These are phyloP conservation scores for Symphodus melops DNA, from an alignment of 2,113 vertebrate species.

Conservation along the genomic window DNA sequence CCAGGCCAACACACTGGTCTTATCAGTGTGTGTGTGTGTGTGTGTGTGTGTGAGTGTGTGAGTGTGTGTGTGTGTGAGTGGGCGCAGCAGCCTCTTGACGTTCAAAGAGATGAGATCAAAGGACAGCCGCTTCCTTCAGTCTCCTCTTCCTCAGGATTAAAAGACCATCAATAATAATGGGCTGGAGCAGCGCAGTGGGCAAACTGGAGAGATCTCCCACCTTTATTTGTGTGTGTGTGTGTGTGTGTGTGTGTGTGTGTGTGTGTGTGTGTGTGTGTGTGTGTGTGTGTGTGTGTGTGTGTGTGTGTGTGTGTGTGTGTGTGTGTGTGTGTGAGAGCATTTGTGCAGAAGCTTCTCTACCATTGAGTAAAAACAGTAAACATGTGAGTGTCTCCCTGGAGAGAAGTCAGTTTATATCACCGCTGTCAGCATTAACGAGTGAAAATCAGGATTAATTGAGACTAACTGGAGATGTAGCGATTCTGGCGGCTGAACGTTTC, in stretches of 20 bases:
- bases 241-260: neutral
- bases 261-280: neutral
- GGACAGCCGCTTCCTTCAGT: slow-evolving; percentile 43
- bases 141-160: slow-evolving; percentile 65
- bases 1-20: slow-evolving; percentile 28
- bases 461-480: too few relatives aligned
- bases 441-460: too few relatives aligned
- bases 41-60: slow-evolving; percentile 8
- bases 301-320: slow-evolving; percentile 3
- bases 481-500: too few relatives aligned
- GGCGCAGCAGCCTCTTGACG: slow-evolving; percentile 52
- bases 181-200: slow-evolving; percentile 49
- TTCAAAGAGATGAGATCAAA: slow-evolving; percentile 79
- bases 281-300: neutral
- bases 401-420: neutral
- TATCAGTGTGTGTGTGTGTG: slow-evolving; percentile 8
- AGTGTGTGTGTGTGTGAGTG: slow-evolving; percentile 22
- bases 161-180: slow-evolving; percentile 76
- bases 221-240: neutral
- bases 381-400: slow-evolving; percentile 31
- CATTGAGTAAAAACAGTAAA: slow-evolving; percentile 19
- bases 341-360: neutral
- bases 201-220: slow-evolving; percentile 40
- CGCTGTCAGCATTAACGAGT: too few relatives aligned
- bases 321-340: neutral